Conservation (phyloP, 2,888 invertebrate genomes). For the Octonoba sinensis region DNA sequence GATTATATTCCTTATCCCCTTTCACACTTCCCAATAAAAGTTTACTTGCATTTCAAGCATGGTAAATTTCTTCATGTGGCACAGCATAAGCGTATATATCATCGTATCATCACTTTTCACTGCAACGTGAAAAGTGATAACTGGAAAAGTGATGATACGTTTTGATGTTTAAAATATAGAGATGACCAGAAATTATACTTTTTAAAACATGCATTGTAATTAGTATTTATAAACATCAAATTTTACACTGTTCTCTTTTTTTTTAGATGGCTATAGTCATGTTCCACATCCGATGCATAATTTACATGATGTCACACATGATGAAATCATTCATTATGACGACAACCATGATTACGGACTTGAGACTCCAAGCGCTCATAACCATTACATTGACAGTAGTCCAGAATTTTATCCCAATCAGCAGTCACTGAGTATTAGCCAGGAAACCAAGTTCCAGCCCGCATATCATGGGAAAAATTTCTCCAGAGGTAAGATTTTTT, state of each 20-base stretch:
- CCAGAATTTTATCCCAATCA: slow-evolving; percentile 66
- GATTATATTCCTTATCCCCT: neutral
- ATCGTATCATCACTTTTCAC: too few relatives aligned
- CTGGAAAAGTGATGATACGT: too few relatives aligned
- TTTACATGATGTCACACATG: slow-evolving; percentile 66
- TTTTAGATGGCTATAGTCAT: slow-evolving; percentile 66
- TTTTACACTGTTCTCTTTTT: neutral
- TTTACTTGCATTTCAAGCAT: neutral
- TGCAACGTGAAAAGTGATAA: too few relatives aligned
- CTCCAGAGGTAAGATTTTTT: slow-evolving; percentile 43
- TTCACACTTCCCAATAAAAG: neutral
- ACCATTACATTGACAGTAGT: slow-evolving; percentile 64
- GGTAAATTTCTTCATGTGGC: too few relatives aligned
- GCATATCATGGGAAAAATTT: slow-evolving; percentile 62
- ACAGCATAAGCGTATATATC: too few relatives aligned
- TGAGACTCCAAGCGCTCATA: slow-evolving; percentile 64
- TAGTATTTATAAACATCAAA: too few relatives aligned
- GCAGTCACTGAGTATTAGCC: slow-evolving; percentile 40
- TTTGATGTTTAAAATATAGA: too few relatives aligned
- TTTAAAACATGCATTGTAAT: too few relatives aligned
- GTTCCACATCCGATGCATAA: slow-evolving; percentile 66
- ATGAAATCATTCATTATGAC: slow-evolving; percentile 66
- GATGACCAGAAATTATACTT: too few relatives aligned
- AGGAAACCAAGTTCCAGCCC: slow-evolving; percentile 66
- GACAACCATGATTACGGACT: slow-evolving; percentile 66